Base-by-base conservation (phyloP, 2,113 vertebrate species). In the Heteronetta atricapilla region DNA sequence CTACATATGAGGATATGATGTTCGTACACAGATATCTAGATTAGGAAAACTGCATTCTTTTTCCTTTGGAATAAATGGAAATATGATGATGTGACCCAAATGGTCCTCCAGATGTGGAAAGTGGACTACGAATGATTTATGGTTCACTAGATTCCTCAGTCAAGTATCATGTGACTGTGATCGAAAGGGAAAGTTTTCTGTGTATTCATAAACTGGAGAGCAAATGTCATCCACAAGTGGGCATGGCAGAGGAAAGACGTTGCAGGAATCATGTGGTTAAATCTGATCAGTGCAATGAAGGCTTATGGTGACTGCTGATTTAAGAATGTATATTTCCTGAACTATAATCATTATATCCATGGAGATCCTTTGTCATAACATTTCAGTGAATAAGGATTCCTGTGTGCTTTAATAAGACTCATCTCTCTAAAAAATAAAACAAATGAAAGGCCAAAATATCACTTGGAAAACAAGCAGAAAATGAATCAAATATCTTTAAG, bases 1-100 rank as follows among this genome's bases (percentile, higher is more conserved):
- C 53, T 79, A 20, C 1, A 0, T 18, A 23, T 52, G 11, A 0
- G 0, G 38, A 9, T 19, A 38, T 28, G 67, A 46, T n/a, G 17
- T 55, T 78, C 8, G 6, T 11, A 38, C 40, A 16, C 38, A 38
- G 38, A 38, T 38, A 88, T 26, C 18, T 88, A 17, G 79, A 59
- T 78, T 14, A 72, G 42, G 33, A 68, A 82, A 90, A 60, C 34
- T 55, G 82, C 78, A 50, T 8, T 50, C 6, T 52, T 77, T 48
- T 67, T 66, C 29, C 34, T 69, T 28, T 36, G 62, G 60, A 63
- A 64, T 55, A 88, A 50, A 10, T 77, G 33, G 17, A 95, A 90
- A 7, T 33, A 40, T 58, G 69, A 73, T 59, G 21, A 63, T 22
- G 9, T 77, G 58, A 86, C 68, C 26, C 82, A 46, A 87, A 88